Conservation (phyloP, 2,797 vertebrate species). For the Todus mexicanus region DNA sequence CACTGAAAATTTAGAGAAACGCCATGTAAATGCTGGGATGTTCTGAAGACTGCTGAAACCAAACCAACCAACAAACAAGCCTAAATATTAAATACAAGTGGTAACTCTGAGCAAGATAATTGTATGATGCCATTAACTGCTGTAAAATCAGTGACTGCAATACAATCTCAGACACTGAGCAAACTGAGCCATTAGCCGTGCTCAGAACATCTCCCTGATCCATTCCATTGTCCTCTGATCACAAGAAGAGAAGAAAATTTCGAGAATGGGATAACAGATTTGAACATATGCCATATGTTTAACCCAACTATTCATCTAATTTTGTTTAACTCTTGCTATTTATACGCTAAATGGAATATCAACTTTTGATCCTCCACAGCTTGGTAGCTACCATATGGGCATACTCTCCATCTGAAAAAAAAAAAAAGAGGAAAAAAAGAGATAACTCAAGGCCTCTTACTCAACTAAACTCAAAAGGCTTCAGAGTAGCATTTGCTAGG, state of each 20-base stretch:
- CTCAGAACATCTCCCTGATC: neutral
- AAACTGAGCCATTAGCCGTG: neutral
- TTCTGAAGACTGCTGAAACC: neutral
- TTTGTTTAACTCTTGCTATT: conserved; percentile 51
- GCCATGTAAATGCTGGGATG: neutral
- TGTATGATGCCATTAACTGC: neutral
- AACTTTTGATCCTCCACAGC: conserved; percentile 47
- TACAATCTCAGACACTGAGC: neutral
- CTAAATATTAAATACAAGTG: neutral
- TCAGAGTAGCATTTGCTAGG: conserved; percentile 22
- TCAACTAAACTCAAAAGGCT: conserved; percentile 23
- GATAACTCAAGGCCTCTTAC: neutral
- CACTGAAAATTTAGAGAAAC: neutral
- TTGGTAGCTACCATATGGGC: conserved; percentile 55
- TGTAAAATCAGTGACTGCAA: neutral
- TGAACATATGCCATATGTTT: conserved; percentile 47
- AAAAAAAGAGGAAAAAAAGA: neutral
- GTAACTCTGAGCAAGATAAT: neutral
- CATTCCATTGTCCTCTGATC: conserved; percentile 35
- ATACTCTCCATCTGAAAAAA: neutral
- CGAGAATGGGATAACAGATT: neutral
- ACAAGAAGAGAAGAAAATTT: neutral
- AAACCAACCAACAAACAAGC: neutral
- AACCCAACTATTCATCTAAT: conserved; percentile 44
- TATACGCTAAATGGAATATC: conserved; percentile 43